phyloP scores from a whole-genome alignment of 2,888 invertebrate genomes.

The Onchidella celtica region DNA sequence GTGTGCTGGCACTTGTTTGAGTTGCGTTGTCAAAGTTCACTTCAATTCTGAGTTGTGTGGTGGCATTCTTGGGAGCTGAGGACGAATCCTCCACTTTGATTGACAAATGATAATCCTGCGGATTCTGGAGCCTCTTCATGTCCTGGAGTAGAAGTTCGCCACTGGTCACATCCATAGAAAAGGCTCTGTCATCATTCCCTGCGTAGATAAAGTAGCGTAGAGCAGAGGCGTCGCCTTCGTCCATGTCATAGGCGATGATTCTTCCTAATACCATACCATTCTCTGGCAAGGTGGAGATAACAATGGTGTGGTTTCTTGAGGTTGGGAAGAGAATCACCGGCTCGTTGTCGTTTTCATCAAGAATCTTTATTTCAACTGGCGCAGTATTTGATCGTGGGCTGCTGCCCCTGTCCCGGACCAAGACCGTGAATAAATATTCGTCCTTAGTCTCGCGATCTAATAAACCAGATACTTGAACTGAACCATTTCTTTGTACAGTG shows the following conservation, averaged over 20 bases:
- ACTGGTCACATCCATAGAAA: constrained; percentile 86
- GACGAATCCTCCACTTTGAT: constrained; percentile 53
- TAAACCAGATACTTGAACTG: constrained; percentile 90
- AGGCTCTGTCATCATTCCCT: constrained; percentile 85
- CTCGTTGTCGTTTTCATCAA: constrained; percentile 70
- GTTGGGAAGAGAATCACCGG: constrained; percentile 90
- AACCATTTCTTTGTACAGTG: constrained; percentile 85
- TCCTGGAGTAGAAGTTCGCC: constrained; percentile 89
- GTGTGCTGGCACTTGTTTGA: neutral
- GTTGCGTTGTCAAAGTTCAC: constrained; percentile 53
- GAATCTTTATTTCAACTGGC: constrained; percentile 61
- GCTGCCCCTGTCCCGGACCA: constrained; percentile 71
- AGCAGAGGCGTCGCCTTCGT: constrained; percentile 92
- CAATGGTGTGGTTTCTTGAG: constrained; percentile 96
- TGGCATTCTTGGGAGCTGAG: constrained; percentile 43
- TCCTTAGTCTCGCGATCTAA: constrained; percentile 86
- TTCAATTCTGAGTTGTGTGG: constrained; percentile 52
- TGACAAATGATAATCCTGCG: constrained; percentile 48
- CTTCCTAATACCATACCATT: constrained; percentile 44
- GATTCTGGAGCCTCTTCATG: constrained; percentile 40
- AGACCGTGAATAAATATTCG: constrained; percentile 67
- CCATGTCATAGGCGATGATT: constrained; percentile 82
- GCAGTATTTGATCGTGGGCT: constrained; percentile 58
- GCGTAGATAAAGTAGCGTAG: constrained; percentile 93
- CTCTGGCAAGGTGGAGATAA: constrained; percentile 58